phyloP scores from a whole-genome alignment of 2,113 vertebrate genomes.

The Motacilla alba region DNA sequence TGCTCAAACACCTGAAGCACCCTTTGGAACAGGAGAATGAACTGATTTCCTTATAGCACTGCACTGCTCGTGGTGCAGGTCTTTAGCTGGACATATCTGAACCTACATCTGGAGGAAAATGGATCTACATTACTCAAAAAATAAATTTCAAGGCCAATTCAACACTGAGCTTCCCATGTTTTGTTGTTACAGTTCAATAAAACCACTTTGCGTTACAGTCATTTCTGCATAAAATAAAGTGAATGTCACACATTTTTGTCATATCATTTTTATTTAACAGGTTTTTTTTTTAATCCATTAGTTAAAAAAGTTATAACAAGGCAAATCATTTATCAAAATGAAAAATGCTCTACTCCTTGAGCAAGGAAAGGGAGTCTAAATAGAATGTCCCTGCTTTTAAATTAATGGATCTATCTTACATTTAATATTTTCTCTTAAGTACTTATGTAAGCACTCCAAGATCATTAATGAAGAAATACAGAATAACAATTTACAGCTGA shows the following conservation, averaged over 20 bases:
- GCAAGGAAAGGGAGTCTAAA: slow-evolving; percentile 58
- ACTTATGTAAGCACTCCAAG: slow-evolving; percentile 52
- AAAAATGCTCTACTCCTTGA: slow-evolving; percentile 61
- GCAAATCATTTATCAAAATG: slow-evolving; percentile 67
- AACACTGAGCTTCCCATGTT: not conserved
- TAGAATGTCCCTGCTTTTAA: slow-evolving; percentile 49
- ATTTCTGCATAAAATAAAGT: slow-evolving; percentile 67
- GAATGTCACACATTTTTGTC: slow-evolving; percentile 69
- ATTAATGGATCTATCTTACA: slow-evolving; percentile 63
- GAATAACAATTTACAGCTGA: slow-evolving; percentile 41
- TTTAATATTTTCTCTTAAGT: slow-evolving; percentile 60
- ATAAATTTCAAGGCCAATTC: slow-evolving; percentile 16
- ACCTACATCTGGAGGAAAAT: not conserved
- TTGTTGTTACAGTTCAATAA: slow-evolving; percentile 34
- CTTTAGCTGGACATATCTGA: not conserved
- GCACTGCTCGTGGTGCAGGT: not conserved
- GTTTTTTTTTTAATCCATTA: slow-evolving; percentile 60
- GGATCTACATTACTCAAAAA: not conserved
- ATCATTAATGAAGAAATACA: slow-evolving; percentile 51
- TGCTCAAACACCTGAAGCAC: not conserved
- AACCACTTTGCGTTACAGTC: slow-evolving; percentile 29
- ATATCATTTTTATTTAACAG: slow-evolving; percentile 70
- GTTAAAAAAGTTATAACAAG: slow-evolving; percentile 67
- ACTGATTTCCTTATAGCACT: not conserved
- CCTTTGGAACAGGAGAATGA: not conserved